Evolutionary conservation across 2,888 invertebrate species (phyloP).

Genomic region (Drosophila pseudotalamancana): DNA sequence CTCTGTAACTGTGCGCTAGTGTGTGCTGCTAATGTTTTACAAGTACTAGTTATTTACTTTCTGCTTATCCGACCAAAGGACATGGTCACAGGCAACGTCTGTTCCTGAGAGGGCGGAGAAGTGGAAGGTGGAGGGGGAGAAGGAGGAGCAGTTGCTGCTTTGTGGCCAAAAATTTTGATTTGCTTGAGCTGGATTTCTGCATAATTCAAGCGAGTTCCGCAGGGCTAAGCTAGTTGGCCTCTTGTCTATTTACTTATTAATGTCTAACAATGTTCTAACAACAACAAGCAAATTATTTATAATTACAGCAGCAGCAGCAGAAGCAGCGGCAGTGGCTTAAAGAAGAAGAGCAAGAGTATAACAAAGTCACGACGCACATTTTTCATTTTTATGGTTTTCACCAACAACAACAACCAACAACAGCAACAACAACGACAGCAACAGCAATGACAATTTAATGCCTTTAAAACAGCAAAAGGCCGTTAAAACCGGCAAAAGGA

Average conservation of each 20-base stretch:
- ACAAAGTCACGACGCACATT: conserved; percentile 65
- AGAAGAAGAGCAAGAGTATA: conserved; percentile 13
- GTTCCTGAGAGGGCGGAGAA: neutral
- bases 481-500: conserved; percentile 70
- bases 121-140: neutral
- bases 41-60: conserved; percentile 50
- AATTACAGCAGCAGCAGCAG: conserved; percentile 55
- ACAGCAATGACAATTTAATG: conserved; percentile 68
- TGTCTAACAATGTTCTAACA: conserved; percentile 40
- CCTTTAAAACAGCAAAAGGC: conserved; percentile 75
- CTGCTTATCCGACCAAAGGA: conserved; percentile 27
- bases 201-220: conserved; percentile 56
- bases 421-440: conserved; percentile 12
- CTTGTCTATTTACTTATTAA: conserved; percentile 70
- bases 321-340: conserved; percentile 10
- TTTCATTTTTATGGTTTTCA: conserved; percentile 67
- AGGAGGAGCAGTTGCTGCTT: neutral
- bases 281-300: conserved; percentile 64
- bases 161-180: conserved; percentile 66
- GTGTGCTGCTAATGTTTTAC: conserved; percentile 61
- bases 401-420: conserved; percentile 20
- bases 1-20: conserved; percentile 17
- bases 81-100: neutral
- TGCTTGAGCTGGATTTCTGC: conserved; percentile 46
- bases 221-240: conserved; percentile 44